These are phyloP conservation scores for Drosophila trapezifrons DNA, from an alignment of 1,140 invertebrate genomes.

Conservation along the genomic window DNA sequence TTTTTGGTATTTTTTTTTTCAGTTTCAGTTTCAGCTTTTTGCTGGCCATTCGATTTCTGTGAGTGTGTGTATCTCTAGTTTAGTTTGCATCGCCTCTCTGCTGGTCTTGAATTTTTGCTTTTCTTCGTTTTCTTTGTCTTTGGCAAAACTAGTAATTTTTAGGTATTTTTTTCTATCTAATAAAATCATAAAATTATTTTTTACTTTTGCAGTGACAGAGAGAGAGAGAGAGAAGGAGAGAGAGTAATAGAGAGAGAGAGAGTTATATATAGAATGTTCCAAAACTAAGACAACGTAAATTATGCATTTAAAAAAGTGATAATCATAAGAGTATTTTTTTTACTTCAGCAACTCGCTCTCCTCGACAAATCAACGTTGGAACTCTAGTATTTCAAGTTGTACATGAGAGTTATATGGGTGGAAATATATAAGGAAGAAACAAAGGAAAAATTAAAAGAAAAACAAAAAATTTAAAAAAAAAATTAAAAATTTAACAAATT, in stretches of 20 bases:
- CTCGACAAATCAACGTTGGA: constrained; percentile 33
- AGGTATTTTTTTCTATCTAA: constrained; percentile 49
- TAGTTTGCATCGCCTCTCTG: constrained; percentile 58
- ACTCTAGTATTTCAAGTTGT: constrained; percentile 49
- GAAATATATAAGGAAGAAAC: constrained; percentile 17
- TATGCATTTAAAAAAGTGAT: constrained; percentile 41
- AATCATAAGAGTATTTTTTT: constrained; percentile 36
- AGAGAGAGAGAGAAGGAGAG: constrained; percentile 34
- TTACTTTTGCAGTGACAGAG: constrained; percentile 37
- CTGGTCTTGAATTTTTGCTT: constrained; percentile 69
- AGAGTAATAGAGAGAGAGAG: constrained; percentile 28
- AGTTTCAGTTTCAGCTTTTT: constrained; percentile 82
- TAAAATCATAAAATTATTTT: constrained; percentile 50
- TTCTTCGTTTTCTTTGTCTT: constrained; percentile 77
- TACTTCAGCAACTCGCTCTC: constrained; percentile 23
- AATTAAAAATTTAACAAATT: constrained; percentile 38
- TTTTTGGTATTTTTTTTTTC: constrained; percentile 73
- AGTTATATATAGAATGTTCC: constrained; percentile 42
- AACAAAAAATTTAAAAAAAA: constrained; percentile 31
- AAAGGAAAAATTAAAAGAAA: constrained; percentile 15
- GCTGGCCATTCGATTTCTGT: constrained; percentile 71
- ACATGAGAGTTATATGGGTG: constrained; percentile 28
- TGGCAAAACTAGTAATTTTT: constrained; percentile 49
- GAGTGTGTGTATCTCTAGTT: constrained; percentile 52
- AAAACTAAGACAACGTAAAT: constrained; percentile 65